Base-by-base conservation (phyloP, 92 coral and sea anemone genomes). In the Montipora capitata region DNA sequence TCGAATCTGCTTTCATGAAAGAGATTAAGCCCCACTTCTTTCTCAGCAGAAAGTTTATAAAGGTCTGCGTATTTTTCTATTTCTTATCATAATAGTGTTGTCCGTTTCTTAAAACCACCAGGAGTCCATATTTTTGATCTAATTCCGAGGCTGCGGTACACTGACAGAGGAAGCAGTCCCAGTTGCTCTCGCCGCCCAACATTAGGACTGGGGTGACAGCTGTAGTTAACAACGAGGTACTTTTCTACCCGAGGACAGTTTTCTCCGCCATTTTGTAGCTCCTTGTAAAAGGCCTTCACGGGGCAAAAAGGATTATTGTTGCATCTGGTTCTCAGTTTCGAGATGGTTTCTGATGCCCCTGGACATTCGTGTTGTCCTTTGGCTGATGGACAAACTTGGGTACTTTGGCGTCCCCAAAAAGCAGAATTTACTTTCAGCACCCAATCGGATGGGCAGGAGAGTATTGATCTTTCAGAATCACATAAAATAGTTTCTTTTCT, bases 371-470 rank as follows among this genome's bases (percentile, higher is more conserved):
- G 66, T 41, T 89, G 80, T 12, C 96, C 98, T 48, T 44, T 86
- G 1, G 40, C 92, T n/a, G 96, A 84, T 38, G 98, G 98, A 57
- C 98, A 95, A 9, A 93, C 82, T 5, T 86, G 89, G 3, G 70
- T 15, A 14, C 80, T 77, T 43, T 93, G 92, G 11, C 98, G 87
- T 1, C 98, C 98, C 98, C 98, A 95, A 86, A 95, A 95, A 0
- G 98, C 98, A n/a, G 99, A 94, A 74, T 94, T 94, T 17, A 98
- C 90, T 69, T 89, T 96, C 7, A 96, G 78, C 12, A 96, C 72
- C 96, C 96, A 98, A 59, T 96, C 96, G 61, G 99, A 96, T 0
- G 99, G 99, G 20, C 99, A 98, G 7, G 93, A 85, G 17, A 98
- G 81, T 39, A 87, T 45, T 4, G 99, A 87, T 15, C 87, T 83